A percentile compares a stretch with the other conserved stretches of the same genome.
These are phyloP conservation scores for Euplexia lucipara DNA, from an alignment of 2,888 invertebrate species.

Conservation along the genomic window DNA sequence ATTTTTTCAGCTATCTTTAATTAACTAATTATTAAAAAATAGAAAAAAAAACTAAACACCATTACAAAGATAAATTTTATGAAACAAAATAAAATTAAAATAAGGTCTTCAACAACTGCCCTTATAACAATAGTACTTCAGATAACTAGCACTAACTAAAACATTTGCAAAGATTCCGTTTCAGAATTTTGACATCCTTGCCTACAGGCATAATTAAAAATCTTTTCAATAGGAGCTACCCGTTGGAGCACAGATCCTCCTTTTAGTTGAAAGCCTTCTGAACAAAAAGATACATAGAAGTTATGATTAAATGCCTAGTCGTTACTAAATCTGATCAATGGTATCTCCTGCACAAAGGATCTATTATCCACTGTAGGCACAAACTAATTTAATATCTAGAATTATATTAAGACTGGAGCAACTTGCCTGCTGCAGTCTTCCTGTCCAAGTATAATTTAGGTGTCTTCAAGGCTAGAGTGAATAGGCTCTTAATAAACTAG, in stretches of 20 bases:
- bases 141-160: neutral
- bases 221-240: conserved; percentile 27
- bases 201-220: conserved; percentile 43
- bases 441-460: too few relatives aligned
- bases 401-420: too few relatives aligned
- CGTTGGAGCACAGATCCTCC: conserved; percentile 19
- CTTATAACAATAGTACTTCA: neutral
- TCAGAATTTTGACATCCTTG: conserved; percentile 29
- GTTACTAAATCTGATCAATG: conserved; percentile 40
- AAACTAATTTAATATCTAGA: conserved; percentile 12
- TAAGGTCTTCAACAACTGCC: neutral
- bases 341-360: conserved; percentile 32
- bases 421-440: too few relatives aligned
- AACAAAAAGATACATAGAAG: conserved; percentile 42
- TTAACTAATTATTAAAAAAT: too few relatives aligned
- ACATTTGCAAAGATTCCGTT: conserved; percentile 2
- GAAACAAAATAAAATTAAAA: too few relatives aligned
- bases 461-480: too few relatives aligned
- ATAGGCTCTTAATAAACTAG: too few relatives aligned
- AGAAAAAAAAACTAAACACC: too few relatives aligned
- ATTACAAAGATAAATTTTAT: too few relatives aligned
- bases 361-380: conserved; percentile 17
- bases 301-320: conserved; percentile 55
- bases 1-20: too few relatives aligned
- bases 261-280: conserved; percentile 42